Base-by-base conservation (phyloP, 2,888 invertebrate species). In the Monoplex corrugatus region DNA sequence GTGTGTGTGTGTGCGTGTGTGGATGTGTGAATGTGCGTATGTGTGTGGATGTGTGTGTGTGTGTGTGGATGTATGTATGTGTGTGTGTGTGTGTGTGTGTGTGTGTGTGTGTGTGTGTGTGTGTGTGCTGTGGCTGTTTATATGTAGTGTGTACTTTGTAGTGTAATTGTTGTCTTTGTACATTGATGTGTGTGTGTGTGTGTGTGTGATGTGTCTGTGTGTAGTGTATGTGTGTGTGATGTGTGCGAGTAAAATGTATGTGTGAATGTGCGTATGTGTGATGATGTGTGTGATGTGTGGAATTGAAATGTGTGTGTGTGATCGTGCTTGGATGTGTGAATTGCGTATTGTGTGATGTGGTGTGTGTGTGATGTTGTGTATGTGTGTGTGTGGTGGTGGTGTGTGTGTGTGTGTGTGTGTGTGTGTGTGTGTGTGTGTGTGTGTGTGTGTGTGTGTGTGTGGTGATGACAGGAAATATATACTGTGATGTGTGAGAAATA, bases 31-130 rank as follows among this genome's bases (percentile, higher is more conserved):
- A 28, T 57, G 57, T 57, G 57, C 28, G 57, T 57, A 28, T 5
- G 57, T 57, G 57, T 10, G 57, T 57, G 57, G 16, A 28, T 57
- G 57, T 57, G 57, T 57, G 57, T 57, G 57, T 57, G 57, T 57
- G 63, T 50, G 63, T 57, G 68, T 68, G 63, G 40, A 57, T 86
- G 63, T 86, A 43, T 45, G 83, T 83, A 43, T 83, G 43, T 83
- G 82, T 82, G 35, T 86, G 35, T 86, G 86, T 40, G 63, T 63
- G 86, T 50, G 63, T 35, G 86, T 63, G 40, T 35, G 57, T 38
- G 86, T 35, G 35, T 40, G 57, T 23, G 86, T 44, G 44, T 40
- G 86, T 63, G 35, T 35, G 57, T 57, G 57, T 10, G 2, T 10
- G 57, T 57, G 57, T 57, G 57, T 2, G 57, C 1, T 57, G 57